phyloP scores from a whole-genome alignment of 2,888 invertebrate species.

The Argyresthia goedartella region DNA sequence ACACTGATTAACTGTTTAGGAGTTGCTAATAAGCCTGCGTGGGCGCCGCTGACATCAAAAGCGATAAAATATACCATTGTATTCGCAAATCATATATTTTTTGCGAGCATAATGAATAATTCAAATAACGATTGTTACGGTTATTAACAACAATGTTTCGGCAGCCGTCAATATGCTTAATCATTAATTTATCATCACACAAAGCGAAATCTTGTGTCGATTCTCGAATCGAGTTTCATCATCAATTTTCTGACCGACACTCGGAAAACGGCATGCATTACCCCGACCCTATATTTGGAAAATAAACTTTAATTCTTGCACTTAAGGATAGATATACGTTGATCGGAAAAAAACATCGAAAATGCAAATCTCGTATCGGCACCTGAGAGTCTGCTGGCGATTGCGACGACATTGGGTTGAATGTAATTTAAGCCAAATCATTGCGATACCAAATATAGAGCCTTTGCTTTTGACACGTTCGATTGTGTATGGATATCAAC shows the following conservation, averaged over 20 bases:
- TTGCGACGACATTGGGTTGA: conserved; percentile 40
- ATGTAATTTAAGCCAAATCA: conserved; percentile 26
- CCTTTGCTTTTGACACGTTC: no score
- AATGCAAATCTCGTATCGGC: conserved; percentile 28
- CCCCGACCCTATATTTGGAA: neutral
- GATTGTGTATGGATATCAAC: no score
- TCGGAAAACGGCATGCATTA: neutral
- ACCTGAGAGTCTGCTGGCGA: conserved; percentile 51
- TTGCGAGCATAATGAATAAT: neutral
- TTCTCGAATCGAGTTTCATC: no score
- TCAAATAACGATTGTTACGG: neutral
- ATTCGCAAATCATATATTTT: neutral
- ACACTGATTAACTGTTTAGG: neutral
- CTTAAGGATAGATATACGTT: neutral
- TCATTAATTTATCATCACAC: conserved; percentile 7
- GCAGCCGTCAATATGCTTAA: conserved; percentile 8
- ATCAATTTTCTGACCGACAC: neutral
- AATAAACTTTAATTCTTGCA: neutral
- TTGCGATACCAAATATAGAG: conserved; percentile 18
- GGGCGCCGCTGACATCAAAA: neutral
- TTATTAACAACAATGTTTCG: conserved; percentile 8
- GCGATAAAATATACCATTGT: neutral
- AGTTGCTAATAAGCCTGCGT: neutral
- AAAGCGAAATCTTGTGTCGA: no score
- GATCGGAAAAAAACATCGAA: conserved; percentile 22